Evolutionary conservation across 2,113 vertebrate genomes (phyloP).

Genomic region (Neogobius melanostomus): DNA sequence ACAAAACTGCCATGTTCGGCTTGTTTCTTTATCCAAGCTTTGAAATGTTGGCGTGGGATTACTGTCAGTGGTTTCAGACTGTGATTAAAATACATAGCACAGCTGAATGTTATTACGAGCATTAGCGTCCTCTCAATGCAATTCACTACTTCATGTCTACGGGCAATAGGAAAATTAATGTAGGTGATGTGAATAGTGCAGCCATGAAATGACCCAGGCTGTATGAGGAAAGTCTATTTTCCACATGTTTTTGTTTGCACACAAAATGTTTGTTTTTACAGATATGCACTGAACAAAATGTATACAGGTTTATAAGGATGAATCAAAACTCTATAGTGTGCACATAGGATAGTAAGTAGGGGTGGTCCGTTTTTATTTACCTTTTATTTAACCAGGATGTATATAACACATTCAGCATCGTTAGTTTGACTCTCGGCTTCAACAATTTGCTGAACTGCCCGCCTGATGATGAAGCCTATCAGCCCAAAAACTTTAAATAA

Average conservation of each 20-base stretch:
- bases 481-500: too few relatives aligned
- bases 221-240: not conserved
- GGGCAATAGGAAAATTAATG: not conserved
- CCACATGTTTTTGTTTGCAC: not conserved
- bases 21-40: not conserved
- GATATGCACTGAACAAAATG: too few relatives aligned
- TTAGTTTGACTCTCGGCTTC: too few relatives aligned
- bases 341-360: too few relatives aligned
- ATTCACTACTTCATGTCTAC: not conserved
- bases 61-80: slow-evolving; percentile 7
- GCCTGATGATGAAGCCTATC: too few relatives aligned
- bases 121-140: not conserved
- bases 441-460: too few relatives aligned
- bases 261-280: not conserved
- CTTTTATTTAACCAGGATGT: too few relatives aligned
- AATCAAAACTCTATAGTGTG: too few relatives aligned
- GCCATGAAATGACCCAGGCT: not conserved
- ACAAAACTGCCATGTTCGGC: not conserved
- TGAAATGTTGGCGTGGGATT: not conserved
- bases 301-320: too few relatives aligned
- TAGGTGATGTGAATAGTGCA: not conserved
- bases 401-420: too few relatives aligned
- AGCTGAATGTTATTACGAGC: slow-evolving; percentile 4
- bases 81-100: slow-evolving; percentile 10
- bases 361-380: too few relatives aligned